A percentile compares a stretch with the other conserved stretches of the same genome.
These are phyloP conservation scores for Andrena dorsata DNA, from an alignment of 2,888 invertebrate species.

Conservation along the genomic window DNA sequence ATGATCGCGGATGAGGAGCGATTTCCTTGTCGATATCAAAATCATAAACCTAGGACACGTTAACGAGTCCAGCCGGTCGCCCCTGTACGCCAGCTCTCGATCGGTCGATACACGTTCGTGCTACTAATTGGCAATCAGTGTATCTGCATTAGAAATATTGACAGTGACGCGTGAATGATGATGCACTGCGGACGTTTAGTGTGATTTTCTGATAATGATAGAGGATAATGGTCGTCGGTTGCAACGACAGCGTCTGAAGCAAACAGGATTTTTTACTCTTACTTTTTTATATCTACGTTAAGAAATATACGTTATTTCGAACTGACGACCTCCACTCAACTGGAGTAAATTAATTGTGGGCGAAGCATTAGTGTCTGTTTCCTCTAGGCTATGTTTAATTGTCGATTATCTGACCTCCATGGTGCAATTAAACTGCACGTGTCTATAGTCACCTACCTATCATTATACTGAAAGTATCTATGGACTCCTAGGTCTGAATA, in stretches of 20 bases:
- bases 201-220: conserved; percentile 41
- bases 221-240: conserved; percentile 9
- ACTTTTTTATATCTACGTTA: background rate
- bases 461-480: too few relatives aligned
- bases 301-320: too few relatives aligned
- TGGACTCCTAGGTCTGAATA: too few relatives aligned
- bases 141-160: conserved; percentile 45
- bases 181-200: conserved; percentile 22
- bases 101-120: conserved; percentile 30
- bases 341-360: too few relatives aligned
- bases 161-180: conserved; percentile 48
- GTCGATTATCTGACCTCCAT: too few relatives aligned
- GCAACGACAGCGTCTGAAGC: background rate
- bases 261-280: background rate
- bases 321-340: too few relatives aligned
- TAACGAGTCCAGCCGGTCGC: conserved; percentile 37
- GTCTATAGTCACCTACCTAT: too few relatives aligned
- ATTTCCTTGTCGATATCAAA: conserved; percentile 23
- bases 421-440: too few relatives aligned
- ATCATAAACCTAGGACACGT: conserved; percentile 16
- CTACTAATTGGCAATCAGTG: conserved; percentile 53
- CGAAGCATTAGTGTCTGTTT: too few relatives aligned
- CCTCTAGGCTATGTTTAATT: too few relatives aligned
- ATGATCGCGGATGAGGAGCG: conserved; percentile 20
- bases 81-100: conserved; percentile 11